Conservation (phyloP, 1,140 invertebrate species). For the Tetragnatha versicolor region DNA sequence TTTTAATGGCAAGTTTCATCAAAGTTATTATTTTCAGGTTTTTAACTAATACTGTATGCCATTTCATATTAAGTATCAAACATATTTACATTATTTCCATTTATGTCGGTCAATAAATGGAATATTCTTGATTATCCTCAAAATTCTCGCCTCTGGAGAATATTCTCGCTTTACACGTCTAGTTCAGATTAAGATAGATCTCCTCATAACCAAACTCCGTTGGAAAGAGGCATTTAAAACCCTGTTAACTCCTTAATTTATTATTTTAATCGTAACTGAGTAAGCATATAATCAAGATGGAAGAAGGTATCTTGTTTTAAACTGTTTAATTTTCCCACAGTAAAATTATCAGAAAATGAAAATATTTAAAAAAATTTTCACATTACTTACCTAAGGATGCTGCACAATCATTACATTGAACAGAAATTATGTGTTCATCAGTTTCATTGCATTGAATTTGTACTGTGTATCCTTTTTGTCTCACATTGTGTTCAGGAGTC, state of each 20-base stretch:
- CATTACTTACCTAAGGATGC: constrained; percentile 1
- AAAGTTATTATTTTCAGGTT: too few species aligned
- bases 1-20: too few species aligned
- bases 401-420: constrained; percentile 17
- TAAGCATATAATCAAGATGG: background rate
- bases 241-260: background rate
- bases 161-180: too few species aligned
- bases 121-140: too few species aligned
- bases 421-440: background rate
- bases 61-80: too few species aligned
- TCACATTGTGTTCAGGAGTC: constrained; percentile 8
- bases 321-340: too few species aligned
- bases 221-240: background rate
- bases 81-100: too few species aligned
- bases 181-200: too few species aligned
- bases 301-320: background rate
- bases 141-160: too few species aligned
- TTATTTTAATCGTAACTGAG: background rate
- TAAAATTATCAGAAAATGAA: background rate
- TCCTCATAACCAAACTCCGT: background rate
- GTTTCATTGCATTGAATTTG: background rate
- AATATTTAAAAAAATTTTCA: background rate
- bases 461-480: background rate
- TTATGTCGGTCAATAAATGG: too few species aligned
- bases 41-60: too few species aligned